These are phyloP conservation scores for Homarus gammarus DNA, from an alignment of 2,888 invertebrate genomes.

Conservation along the genomic window DNA sequence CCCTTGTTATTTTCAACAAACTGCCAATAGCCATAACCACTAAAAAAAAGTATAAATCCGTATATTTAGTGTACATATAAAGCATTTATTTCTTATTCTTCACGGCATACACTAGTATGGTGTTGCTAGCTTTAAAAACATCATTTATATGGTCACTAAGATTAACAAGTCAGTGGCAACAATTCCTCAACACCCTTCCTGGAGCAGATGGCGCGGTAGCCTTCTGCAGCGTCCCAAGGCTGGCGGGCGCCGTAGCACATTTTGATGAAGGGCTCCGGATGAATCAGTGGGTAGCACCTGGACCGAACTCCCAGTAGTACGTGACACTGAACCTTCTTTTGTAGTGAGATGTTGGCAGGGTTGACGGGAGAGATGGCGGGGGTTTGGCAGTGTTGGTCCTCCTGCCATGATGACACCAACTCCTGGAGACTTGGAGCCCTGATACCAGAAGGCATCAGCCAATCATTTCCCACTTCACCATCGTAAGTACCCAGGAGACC, in stretches of 20 bases:
- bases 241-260: slow-evolving; percentile 16
- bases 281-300: slow-evolving; percentile 33
- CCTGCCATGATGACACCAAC: slow-evolving; percentile 53
- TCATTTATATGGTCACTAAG: no score
- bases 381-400: slow-evolving; percentile 34
- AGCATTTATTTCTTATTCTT: no score
- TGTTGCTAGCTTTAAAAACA: no score
- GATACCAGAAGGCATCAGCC: slow-evolving; percentile 38
- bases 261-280: slow-evolving; percentile 37
- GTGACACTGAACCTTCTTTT: slow-evolving; percentile 10
- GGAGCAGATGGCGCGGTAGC: slow-evolving; percentile 36
- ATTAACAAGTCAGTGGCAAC: slow-evolving; percentile 1
- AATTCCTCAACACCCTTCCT: background rate
- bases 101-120: no score
- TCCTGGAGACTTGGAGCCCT: slow-evolving; percentile 44
- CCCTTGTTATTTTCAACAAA: no score
- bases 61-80: no score
- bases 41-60: no score
- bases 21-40: no score
- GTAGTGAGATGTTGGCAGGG: background rate
- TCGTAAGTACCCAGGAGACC: slow-evolving; percentile 57
- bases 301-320: slow-evolving; percentile 9
- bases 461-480: slow-evolving; percentile 41
- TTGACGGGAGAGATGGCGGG: slow-evolving; percentile 22
- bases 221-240: slow-evolving; percentile 5